These are phyloP conservation scores for Arion vulgaris DNA, from an alignment of 1,140 invertebrate species.

Conservation along the genomic window DNA sequence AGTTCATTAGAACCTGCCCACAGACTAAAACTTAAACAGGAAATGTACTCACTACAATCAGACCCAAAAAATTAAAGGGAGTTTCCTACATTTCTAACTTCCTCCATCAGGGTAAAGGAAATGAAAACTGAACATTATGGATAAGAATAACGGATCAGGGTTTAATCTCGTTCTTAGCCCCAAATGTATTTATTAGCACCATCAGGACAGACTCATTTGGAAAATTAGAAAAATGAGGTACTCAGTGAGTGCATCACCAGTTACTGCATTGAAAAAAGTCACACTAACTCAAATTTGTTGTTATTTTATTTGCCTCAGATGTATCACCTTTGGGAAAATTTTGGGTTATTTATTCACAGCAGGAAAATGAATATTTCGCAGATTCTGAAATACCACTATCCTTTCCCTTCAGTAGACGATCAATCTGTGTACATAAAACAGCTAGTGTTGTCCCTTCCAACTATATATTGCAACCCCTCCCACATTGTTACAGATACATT, in stretches of 20 bases:
- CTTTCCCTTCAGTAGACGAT: neutral
- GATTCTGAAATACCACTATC: neutral
- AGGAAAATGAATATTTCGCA: neutral
- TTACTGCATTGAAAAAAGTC: neutral
- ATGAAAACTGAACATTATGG: no score
- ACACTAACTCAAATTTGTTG: neutral
- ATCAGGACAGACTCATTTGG: no score
- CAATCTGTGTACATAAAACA: neutral
- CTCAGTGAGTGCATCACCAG: conserved; percentile 1
- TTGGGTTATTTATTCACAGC: neutral
- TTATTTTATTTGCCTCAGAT: neutral
- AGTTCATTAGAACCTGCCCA: neutral
- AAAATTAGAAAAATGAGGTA: no score
- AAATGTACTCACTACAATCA: no score
- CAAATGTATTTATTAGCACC: no score
- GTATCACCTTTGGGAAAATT: neutral
- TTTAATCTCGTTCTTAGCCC: no score
- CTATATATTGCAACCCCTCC: no score
- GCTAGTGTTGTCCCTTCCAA: neutral
- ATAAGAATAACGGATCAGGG: no score
- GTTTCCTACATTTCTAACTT: neutral
- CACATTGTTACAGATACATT: neutral
- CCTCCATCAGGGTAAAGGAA: no score
- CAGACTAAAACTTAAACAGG: neutral
- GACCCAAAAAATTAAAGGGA: neutral